Conservation (phyloP, 2,113 vertebrate species). For the Toxotes chatareus region DNA sequence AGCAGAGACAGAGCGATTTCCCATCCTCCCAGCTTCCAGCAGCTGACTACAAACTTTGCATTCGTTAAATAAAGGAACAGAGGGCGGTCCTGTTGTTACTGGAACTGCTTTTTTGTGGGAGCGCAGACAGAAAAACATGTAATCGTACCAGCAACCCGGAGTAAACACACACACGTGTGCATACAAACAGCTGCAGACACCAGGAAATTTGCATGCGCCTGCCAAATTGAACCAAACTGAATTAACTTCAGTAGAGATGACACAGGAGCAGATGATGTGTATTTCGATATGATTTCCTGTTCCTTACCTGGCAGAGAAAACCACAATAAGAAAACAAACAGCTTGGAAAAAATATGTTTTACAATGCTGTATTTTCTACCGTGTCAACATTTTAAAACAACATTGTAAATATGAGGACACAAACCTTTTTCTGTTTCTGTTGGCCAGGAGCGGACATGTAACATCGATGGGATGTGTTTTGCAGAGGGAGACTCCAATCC, state of each 20-base stretch:
- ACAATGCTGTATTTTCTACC: not conserved
- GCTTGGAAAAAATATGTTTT: not conserved
- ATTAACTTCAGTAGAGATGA: constrained; percentile 11
- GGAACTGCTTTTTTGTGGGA: constrained; percentile 34
- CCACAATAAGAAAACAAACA: not conserved
- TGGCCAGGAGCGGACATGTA: constrained; percentile 81
- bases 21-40: constrained; percentile 13
- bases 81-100: constrained; percentile 26
- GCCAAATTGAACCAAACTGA: constrained; percentile 36
- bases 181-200: constrained; percentile 12
- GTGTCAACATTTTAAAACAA: not conserved
- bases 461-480: constrained; percentile 85
- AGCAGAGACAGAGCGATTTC: constrained; percentile 54
- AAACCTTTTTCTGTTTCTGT: constrained; percentile 11
- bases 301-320: not conserved
- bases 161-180: not conserved
- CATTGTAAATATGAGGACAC: not conserved
- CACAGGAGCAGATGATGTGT: constrained; percentile 8
- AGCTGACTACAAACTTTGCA: constrained; percentile 20
- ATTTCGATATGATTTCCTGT: constrained; percentile 43
- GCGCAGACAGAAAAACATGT: constrained; percentile 4
- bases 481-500: constrained; percentile 77
- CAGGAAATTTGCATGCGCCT: not conserved
- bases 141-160: constrained; percentile 1
- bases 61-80: constrained; percentile 2